Percentiles rank a stretch among this genome's conserved stretches.
phyloP scores from a whole-genome alignment of 2,113 vertebrate species.

The Notarius lentiginosus region DNA sequence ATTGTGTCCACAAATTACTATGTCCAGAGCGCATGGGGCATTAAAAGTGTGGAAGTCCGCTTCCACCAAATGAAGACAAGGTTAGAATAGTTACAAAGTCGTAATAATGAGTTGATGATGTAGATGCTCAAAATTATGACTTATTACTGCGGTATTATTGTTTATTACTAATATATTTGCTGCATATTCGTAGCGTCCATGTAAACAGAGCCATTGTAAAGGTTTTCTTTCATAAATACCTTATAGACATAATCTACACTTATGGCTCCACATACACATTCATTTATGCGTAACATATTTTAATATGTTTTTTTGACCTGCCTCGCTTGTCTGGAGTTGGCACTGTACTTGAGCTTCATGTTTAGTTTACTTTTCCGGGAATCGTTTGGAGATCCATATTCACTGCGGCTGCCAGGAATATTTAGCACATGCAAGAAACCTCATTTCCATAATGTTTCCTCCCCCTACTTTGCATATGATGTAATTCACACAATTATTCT shows the following conservation, averaged over 20 bases:
- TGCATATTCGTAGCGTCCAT: neutral
- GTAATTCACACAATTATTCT: constrained; percentile 20
- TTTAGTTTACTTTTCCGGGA: neutral
- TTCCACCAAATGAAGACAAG: neutral
- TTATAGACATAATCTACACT: neutral
- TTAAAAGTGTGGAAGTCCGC: neutral
- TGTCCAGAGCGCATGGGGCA: neutral
- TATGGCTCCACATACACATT: neutral
- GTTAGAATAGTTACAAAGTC: neutral
- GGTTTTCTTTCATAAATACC: neutral
- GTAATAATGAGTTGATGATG: neutral
- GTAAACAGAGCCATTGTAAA: neutral
- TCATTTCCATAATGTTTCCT: neutral
- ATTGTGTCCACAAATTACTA: neutral
- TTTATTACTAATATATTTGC: neutral
- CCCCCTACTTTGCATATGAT: constrained; percentile 1
- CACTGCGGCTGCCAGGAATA: neutral
- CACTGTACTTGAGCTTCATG: neutral
- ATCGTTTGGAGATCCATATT: neutral
- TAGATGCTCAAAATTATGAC: neutral
- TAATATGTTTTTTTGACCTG: neutral
- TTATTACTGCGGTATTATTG: neutral
- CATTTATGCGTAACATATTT: neutral
- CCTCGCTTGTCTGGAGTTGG: neutral
- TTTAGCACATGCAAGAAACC: neutral